Percentiles rank a stretch among this genome's conserved stretches.
Evolutionary conservation across 2,797 vertebrate genomes (phyloP).

Genomic region (Characodon lateralis): DNA sequence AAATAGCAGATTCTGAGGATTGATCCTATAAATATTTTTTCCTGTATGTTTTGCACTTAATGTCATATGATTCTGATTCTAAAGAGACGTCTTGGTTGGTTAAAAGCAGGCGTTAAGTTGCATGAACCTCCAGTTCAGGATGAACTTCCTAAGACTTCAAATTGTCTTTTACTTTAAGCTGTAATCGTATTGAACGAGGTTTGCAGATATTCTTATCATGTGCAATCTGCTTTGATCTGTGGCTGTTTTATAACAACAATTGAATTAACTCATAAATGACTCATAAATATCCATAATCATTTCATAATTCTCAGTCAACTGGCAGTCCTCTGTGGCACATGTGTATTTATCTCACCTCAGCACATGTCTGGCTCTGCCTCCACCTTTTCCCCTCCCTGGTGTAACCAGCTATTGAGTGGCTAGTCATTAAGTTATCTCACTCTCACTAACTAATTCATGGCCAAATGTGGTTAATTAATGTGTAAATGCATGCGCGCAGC

Average conservation of each 20-base stretch:
- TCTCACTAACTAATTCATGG: conserved; percentile 70
- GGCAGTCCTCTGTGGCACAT: not conserved
- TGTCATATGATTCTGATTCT: not conserved
- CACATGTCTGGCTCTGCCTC: conserved; percentile 5
- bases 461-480: conserved; percentile 65
- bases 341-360: not conserved
- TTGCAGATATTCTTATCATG: not conserved
- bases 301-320: conserved; percentile 5
- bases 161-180: not conserved
- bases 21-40: not conserved
- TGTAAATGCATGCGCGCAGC: conserved; percentile 69
- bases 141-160: too few relatives aligned
- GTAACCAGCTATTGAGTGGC: conserved; percentile 35
- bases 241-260: not conserved
- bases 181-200: not conserved
- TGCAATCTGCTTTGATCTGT: not conserved
- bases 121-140: too few relatives aligned
- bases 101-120: not conserved
- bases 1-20: not conserved
- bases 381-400: not conserved
- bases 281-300: conserved; percentile 2
- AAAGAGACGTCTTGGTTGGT: not conserved
- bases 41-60: not conserved
- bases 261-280: too few relatives aligned
- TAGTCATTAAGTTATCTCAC: conserved; percentile 60